Conservation (phyloP, 1,140 invertebrate genomes). For the Caenorhabditis latens region DNA sequence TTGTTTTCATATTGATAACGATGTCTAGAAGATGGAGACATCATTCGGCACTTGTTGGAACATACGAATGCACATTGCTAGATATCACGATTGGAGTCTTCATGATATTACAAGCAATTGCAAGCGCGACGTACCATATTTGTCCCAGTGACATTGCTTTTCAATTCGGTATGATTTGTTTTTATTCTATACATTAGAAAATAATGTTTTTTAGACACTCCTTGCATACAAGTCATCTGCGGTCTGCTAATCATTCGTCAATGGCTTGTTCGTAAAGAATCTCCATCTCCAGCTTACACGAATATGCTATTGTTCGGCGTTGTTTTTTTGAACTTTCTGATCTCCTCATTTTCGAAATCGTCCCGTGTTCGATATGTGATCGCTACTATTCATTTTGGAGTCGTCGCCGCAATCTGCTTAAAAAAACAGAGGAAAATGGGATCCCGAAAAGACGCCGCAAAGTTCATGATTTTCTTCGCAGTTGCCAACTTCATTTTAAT, state of each 20-base stretch:
- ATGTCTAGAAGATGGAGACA: neutral
- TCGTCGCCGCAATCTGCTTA: neutral
- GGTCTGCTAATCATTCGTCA: slow-evolving; percentile 25
- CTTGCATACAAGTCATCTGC: slow-evolving; percentile 45
- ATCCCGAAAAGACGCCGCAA: neutral
- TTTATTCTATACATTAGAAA: neutral
- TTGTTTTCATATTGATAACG: neutral
- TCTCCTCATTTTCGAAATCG: neutral
- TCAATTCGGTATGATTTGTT: neutral
- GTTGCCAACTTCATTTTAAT: neutral
- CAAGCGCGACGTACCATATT: slow-evolving; percentile 39
- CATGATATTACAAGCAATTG: slow-evolving; percentile 46
- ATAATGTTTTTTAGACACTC: slow-evolving; percentile 17
- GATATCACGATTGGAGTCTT: slow-evolving; percentile 17
- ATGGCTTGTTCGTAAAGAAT: slow-evolving; percentile 17
- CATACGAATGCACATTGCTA: slow-evolving; percentile 5
- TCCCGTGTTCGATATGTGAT: neutral
- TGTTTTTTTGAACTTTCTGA: slow-evolving; percentile 4
- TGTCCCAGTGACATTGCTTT: slow-evolving; percentile 38
- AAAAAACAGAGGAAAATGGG: neutral
- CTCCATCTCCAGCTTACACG: slow-evolving; percentile 17
- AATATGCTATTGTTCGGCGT: neutral
- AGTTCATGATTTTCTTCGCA: neutral
- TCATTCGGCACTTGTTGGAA: neutral
- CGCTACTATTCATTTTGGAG: neutral